A percentile compares a stretch with the other conserved stretches of the same genome.
phyloP scores from a whole-genome alignment of 2,888 invertebrate species.

The Agonum fuliginosum region DNA sequence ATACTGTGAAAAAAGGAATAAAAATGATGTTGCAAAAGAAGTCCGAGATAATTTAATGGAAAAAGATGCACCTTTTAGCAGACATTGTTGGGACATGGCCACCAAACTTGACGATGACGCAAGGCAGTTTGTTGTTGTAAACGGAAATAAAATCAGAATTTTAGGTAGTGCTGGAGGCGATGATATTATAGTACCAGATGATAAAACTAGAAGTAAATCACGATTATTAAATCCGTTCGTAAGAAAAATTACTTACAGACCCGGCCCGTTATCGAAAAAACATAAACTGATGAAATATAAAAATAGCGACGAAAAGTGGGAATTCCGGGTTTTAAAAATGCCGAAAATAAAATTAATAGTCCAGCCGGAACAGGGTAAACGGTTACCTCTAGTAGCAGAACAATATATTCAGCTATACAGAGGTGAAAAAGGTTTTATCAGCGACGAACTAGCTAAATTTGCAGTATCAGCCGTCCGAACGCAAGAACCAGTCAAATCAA shows the following conservation, averaged over 20 bases:
- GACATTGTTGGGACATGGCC: constrained; percentile 69
- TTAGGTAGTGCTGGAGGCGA: constrained; percentile 62
- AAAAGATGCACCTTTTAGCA: constrained; percentile 70
- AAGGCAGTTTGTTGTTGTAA: constrained; percentile 56
- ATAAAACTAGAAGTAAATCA: constrained; percentile 61
- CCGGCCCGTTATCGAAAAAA: constrained; percentile 77
- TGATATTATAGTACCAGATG: constrained; percentile 16
- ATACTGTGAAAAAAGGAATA: constrained; percentile 60
- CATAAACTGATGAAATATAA: constrained; percentile 72
- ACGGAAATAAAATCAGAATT: constrained; percentile 60
- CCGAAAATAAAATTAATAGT: constrained; percentile 75
- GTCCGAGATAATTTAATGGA: constrained; percentile 70
- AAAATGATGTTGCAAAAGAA: constrained; percentile 71
- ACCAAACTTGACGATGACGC: constrained; percentile 56
- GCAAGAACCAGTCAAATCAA: constrained; percentile 66
- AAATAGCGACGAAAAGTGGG: constrained; percentile 72
- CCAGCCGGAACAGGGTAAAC: constrained; percentile 72
- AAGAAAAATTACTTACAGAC: constrained; percentile 72
- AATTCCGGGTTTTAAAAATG: constrained; percentile 72
- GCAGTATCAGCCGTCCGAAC: constrained; percentile 74
- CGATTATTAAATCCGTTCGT: constrained; percentile 70
- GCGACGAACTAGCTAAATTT: constrained; percentile 75
- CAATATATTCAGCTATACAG: constrained; percentile 72
- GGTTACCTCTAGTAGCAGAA: constrained; percentile 72
- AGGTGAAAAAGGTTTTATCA: constrained; percentile 71